Conservation (phyloP, 2,797 vertebrate genomes). For the Tauraco hartlaubi region DNA sequence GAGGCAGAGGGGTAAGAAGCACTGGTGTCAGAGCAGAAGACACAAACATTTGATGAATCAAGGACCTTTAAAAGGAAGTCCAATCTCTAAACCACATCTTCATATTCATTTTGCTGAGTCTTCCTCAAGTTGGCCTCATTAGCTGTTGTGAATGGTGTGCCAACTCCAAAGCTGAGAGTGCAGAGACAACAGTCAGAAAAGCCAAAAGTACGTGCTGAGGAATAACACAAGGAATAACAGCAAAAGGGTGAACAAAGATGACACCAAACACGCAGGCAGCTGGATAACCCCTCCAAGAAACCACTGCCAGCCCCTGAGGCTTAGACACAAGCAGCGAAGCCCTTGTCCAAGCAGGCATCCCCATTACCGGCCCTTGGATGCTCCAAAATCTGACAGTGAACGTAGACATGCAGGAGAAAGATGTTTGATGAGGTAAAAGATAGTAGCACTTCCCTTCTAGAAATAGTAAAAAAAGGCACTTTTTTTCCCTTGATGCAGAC, state of each 20-base stretch:
- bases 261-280: accelerated
- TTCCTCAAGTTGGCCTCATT: not conserved
- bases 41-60: not conserved
- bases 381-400: not conserved
- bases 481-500: not conserved
- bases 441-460: not conserved
- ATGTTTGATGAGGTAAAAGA: not conserved
- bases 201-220: not conserved
- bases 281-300: not conserved
- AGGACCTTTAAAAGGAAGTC: not conserved
- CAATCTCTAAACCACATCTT: not conserved
- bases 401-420: not conserved
- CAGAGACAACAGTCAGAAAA: not conserved
- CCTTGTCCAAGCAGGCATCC: not conserved
- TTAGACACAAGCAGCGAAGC: not conserved
- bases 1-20: not conserved
- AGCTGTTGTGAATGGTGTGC: not conserved
- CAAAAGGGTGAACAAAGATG: not conserved
- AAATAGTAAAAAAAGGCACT: not conserved
- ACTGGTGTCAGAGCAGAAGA: not conserved
- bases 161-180: not conserved
- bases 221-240: not conserved
- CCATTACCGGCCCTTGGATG: not conserved
- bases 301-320: not conserved
- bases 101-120: not conserved